A percentile compares a stretch with the other conserved stretches of the same genome.
Evolutionary conservation across 2,113 vertebrate species (phyloP).

Genomic region (Coptodon rendalli): DNA sequence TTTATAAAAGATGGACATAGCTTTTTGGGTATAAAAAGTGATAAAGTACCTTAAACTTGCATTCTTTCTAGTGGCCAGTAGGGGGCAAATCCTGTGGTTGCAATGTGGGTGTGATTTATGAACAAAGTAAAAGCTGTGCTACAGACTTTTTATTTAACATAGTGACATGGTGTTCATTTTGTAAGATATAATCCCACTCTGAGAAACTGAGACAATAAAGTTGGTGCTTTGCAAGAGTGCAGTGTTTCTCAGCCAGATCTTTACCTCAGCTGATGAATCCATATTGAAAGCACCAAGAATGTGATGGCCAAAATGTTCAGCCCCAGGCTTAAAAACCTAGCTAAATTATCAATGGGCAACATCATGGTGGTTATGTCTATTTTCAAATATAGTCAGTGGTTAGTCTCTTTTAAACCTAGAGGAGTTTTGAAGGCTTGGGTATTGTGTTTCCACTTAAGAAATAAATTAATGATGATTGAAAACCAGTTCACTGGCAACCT

Average conservation of each 20-base stretch:
- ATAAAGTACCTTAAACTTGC: background rate
- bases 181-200: background rate
- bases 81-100: background rate
- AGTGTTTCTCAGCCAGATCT: background rate
- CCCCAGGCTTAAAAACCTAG: background rate
- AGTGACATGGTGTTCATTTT: background rate
- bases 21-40: background rate
- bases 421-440: background rate
- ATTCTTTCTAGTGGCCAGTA: background rate
- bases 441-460: background rate
- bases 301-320: background rate
- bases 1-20: background rate
- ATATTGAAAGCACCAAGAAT: background rate
- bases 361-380: background rate
- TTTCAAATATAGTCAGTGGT: background rate
- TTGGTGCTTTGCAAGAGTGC: background rate
- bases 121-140: background rate
- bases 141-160: background rate
- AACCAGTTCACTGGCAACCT: background rate
- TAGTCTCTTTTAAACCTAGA: background rate
- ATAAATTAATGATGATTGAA: background rate
- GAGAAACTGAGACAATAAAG: background rate
- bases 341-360: background rate
- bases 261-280: background rate
- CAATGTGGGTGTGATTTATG: background rate